Evolutionary conservation across 23 tunicate genomes (phyloP), one percentile per base, ranked within the genome.

Genomic region (Ciona savignyi): DNA sequence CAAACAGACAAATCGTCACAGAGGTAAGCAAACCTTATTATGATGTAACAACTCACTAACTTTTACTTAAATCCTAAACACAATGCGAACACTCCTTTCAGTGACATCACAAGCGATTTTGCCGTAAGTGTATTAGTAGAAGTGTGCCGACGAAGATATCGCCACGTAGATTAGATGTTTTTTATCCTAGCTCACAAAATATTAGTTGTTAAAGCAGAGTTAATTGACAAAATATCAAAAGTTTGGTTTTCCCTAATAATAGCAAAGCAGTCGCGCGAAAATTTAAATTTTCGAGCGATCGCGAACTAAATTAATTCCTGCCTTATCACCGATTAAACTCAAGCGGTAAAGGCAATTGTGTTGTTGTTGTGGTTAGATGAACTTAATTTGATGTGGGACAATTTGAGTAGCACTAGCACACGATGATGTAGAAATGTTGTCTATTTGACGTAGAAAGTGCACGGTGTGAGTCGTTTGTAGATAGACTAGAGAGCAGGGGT

Each of bases 1-100:
- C 77, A 84, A 90, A 70, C 97, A 91, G 70, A 95, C 99, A 20
- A 95, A 95, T 71, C 84, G 99, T 21, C 99, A 95, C 74, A 77
- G 99, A 84, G 99, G 97, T 91, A 33, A 80, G 78, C 26, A 42
- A 9, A 6, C 9, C 15, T 6, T 42, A 42, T 42, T 42, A n/a
- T 63, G 28, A 63, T 22, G 26, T n/a, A 11, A 63, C 28, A 63
- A 9, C 61, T 49, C 15, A 49, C 20, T 49, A 49, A 49, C 20
- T 15, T 49, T 49, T 11, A 49, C 20, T 20, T 11, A 11, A 49
- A 49, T 49, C 20, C 15, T 11, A 49, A 49, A 15, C 61, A 49
- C 19, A 49, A 11, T 49, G 20, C 20, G 15, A 49, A 49, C 61
- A 49, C 20, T 49, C 20, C 20, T 11, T 49, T 49, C 20, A 20